A percentile compares a stretch with the other conserved stretches of the same genome.
Conservation (phyloP, 2,797 vertebrate genomes). For the Percopsis omiscomaycus region DNA sequence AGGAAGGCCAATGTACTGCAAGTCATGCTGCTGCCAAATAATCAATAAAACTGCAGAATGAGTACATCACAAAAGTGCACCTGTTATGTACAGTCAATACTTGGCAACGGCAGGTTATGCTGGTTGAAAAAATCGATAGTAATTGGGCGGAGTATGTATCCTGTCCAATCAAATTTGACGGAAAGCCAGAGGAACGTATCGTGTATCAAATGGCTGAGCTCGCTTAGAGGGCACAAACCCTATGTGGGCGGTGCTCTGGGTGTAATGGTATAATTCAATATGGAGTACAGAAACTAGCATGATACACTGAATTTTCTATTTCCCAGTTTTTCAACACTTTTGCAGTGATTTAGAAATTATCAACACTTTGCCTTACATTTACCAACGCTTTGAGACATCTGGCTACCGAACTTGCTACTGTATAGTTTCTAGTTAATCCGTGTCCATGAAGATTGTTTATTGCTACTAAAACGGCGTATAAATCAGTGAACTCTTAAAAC, state of each 20-base stretch:
- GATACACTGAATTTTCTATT: constrained; percentile 27
- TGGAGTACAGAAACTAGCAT: constrained; percentile 68
- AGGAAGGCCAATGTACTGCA: not conserved
- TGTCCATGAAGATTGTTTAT: not conserved
- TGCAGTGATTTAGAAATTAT: constrained; percentile 1
- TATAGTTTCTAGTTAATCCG: not conserved
- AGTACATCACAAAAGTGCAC: constrained; percentile 4
- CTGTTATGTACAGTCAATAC: constrained; percentile 19
- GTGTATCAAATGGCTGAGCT: constrained; percentile 43
- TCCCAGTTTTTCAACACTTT: not conserved
- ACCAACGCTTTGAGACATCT: not conserved
- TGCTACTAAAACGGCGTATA: constrained; percentile 18
- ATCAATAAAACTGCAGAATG: not conserved
- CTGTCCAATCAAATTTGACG: constrained; percentile 50
- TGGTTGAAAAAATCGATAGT: constrained; percentile 4
- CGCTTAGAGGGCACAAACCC: not conserved
- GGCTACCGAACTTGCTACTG: constrained; percentile 8
- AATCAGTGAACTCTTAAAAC: constrained; percentile 24
- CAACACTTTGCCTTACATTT: not conserved
- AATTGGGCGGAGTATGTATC: constrained; percentile 16
- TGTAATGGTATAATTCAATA: constrained; percentile 60
- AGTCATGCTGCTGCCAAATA: not conserved
- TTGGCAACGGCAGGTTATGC: constrained; percentile 31
- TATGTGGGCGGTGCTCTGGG: constrained; percentile 54
- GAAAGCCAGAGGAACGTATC: constrained; percentile 25